These are phyloP conservation scores for Monochamus alternatus DNA, from an alignment of 2,888 invertebrate species.

Conservation along the genomic window DNA sequence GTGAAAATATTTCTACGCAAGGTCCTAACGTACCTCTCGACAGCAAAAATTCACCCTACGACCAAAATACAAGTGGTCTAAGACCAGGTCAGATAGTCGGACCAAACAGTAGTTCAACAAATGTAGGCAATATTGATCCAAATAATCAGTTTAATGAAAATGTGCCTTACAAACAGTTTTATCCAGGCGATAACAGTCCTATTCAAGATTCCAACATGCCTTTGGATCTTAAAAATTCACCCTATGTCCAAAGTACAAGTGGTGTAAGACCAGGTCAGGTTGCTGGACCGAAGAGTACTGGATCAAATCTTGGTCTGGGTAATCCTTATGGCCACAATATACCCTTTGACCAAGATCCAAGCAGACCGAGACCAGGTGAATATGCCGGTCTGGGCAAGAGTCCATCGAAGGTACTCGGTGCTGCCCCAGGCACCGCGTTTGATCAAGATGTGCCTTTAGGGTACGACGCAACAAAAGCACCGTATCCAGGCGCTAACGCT, in stretches of 20 bases:
- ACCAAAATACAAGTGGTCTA: too few relatives aligned
- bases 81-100: too few relatives aligned
- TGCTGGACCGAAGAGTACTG: too few relatives aligned
- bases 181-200: background rate
- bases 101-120: background rate
- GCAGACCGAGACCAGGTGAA: constrained; percentile 32
- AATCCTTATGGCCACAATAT: too few relatives aligned
- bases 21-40: too few relatives aligned
- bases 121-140: background rate
- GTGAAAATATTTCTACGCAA: too few relatives aligned
- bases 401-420: background rate
- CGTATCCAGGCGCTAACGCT: background rate
- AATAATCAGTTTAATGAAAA: background rate
- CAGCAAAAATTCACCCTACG: too few relatives aligned
- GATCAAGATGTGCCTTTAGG: constrained; percentile 5
- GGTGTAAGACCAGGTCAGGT: too few relatives aligned
- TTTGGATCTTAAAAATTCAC: too few relatives aligned
- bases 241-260: too few relatives aligned
- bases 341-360: constrained; percentile 25
- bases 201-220: too few relatives aligned
- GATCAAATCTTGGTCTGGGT: too few relatives aligned
- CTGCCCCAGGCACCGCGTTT: background rate
- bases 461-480: background rate
- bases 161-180: background rate
- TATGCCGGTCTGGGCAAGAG: background rate